phyloP scores from a whole-genome alignment of 1,140 invertebrate genomes.

The Rhagoletis pomonella region DNA sequence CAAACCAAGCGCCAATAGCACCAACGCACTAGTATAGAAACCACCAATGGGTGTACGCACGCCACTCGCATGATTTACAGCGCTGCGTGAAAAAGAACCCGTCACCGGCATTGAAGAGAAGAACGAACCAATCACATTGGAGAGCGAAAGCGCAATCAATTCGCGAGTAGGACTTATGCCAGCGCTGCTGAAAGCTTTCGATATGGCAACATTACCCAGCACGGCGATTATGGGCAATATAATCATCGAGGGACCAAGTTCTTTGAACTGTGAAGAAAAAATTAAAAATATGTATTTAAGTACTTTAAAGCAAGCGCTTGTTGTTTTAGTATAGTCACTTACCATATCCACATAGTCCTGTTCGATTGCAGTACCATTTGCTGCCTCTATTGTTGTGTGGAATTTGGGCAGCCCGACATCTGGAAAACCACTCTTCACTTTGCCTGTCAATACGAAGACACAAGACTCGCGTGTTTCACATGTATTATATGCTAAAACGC shows the following conservation, averaged over 20 bases:
- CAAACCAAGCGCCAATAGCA: constrained; percentile 85
- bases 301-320: neutral
- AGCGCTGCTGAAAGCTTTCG: constrained; percentile 88
- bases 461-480: constrained; percentile 74
- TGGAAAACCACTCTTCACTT: constrained; percentile 79
- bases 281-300: too few species aligned
- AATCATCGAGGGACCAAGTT: constrained; percentile 84
- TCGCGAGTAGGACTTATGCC: constrained; percentile 90
- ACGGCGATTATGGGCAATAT: constrained; percentile 88
- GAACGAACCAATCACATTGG: constrained; percentile 93
- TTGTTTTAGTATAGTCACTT: neutral
- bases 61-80: constrained; percentile 95
- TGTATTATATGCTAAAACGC: constrained; percentile 77
- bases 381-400: constrained; percentile 76
- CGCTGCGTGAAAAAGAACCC: constrained; percentile 92
- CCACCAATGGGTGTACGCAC: constrained; percentile 92
- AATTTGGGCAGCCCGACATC: constrained; percentile 78
- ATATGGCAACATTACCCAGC: constrained; percentile 89
- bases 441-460: constrained; percentile 81
- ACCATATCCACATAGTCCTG: constrained; percentile 77
- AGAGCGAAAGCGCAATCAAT: constrained; percentile 87
- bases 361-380: constrained; percentile 72
- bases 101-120: constrained; percentile 94
- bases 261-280: constrained; percentile 69
- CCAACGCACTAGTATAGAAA: constrained; percentile 88